Evolutionary conservation across 2,888 invertebrate genomes (phyloP), one percentile per base, ranked within the genome.

Genomic region (Ophion ventricosus): DNA sequence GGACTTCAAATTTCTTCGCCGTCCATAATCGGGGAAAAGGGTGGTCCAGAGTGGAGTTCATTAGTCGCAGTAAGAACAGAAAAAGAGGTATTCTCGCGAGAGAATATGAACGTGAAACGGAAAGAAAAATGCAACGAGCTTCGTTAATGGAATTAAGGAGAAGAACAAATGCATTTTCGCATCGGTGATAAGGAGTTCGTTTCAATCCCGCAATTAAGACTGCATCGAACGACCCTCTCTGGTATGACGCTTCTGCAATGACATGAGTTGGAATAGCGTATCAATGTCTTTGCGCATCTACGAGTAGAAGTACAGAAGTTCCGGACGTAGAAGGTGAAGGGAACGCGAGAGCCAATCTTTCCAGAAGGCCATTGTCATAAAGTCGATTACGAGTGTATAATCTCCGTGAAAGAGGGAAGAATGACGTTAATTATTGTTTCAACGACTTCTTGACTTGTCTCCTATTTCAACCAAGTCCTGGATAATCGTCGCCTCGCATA

Each of bases 361-460:
- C 23, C 40, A 75, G 66, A 76, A 75, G 59, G 11, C 54, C 54
- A 80, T 83, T 79, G 35, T 83, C 29, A 43, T 57, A 72, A 63
- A 49, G 63, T 75, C 83, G 59, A 66, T 83, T 82, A 82, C 64
- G 72, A 23, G 59, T 69, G 49, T 43, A 40, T 35, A 25, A 43
- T 59, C 54, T 59, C 29, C 10, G 11, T 59, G 20, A n/a, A 25
- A n/a, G n/a, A 59, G 54, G 11, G 40, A 54, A 29, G 64, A 25
- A 35, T 14, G 54, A 75, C 54, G 57, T 83, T 69, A 57, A 70
- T 69, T 61, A 63, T 82, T 82, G 73, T 78, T 82, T 82, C 67
- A 66, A 56, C 70, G 40, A 78, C 69, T 73, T 74, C 40, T 67
- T 66, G 25, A 26, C 56, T 56, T 40, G 23, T 1, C 69, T n/a